Conservation (phyloP, 2,113 vertebrate genomes). For the Mobula birostris region DNA sequence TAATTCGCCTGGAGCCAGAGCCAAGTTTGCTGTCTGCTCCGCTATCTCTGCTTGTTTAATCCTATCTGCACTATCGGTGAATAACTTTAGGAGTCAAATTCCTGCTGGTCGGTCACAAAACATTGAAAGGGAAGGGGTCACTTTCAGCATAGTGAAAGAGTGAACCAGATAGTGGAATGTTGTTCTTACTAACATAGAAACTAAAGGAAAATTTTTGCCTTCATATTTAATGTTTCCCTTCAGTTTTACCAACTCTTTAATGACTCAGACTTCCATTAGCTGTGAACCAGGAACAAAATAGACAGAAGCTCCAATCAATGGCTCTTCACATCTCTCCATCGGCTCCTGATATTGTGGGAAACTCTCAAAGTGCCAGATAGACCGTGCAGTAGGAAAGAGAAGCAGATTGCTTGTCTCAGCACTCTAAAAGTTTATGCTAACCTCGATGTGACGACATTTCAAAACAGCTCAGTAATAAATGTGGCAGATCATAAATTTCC, state of each 20-base stretch:
- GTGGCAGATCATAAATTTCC: not conserved
- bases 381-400: too few relatives aligned
- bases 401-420: not conserved
- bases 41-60: not conserved
- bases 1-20: not conserved
- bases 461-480: not conserved
- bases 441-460: too few relatives aligned
- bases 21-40: not conserved
- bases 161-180: too few relatives aligned
- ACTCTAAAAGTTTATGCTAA: too few relatives aligned
- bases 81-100: conserved; percentile 5
- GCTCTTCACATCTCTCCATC: not conserved
- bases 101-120: not conserved
- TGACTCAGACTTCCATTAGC: not conserved
- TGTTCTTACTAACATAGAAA: not conserved
- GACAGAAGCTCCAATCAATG: not conserved
- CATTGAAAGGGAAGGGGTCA: not conserved
- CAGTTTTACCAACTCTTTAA: not conserved
- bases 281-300: not conserved
- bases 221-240: not conserved
- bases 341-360: not conserved
- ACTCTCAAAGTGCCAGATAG: not conserved
- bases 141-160: not conserved
- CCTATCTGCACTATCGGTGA: not conserved
- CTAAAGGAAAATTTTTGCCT: not conserved